These are phyloP conservation scores for Yasuhikotakia modesta DNA, from an alignment of 2,797 vertebrate species.

Conservation along the genomic window DNA sequence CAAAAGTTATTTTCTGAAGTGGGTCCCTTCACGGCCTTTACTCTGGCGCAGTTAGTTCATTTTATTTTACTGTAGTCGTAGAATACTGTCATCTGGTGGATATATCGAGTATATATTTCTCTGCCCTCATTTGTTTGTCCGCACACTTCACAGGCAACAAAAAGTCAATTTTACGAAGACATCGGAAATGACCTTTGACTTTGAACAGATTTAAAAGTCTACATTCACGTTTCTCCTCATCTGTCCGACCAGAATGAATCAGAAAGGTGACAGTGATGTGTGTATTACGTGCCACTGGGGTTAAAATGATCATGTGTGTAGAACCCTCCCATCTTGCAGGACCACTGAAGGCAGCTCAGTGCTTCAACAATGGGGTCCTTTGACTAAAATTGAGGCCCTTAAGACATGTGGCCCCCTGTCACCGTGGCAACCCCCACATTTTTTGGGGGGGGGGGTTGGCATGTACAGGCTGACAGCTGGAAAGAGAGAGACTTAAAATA, in stretches of 20 bases:
- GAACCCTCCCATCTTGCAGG: slow-evolving; percentile 59
- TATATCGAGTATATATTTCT: neutral
- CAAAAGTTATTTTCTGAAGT: too few species aligned
- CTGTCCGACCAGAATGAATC: neutral
- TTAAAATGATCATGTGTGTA: slow-evolving; percentile 44
- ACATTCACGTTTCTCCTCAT: neutral
- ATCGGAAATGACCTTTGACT: neutral
- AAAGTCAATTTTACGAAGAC: too few species aligned
- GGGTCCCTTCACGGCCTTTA: too few species aligned
- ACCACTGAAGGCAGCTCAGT: slow-evolving; percentile 80
- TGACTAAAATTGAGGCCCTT: slow-evolving; percentile 81
- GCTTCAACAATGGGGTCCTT: slow-evolving; percentile 82
- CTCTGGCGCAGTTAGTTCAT: neutral
- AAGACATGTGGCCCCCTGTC: slow-evolving; percentile 86
- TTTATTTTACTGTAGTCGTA: slow-evolving; percentile 37
- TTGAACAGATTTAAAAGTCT: neutral
- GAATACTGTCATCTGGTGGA: slow-evolving; percentile 71
- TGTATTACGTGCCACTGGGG: neutral
- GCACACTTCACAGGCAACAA: too few species aligned
- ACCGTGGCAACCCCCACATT: slow-evolving; percentile 83
- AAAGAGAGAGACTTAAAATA: slow-evolving; percentile 69
- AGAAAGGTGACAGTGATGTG: neutral
- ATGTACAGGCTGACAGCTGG: slow-evolving; percentile 79
- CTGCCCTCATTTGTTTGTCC: too few species aligned
- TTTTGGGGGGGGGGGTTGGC: too few species aligned